A percentile compares a stretch with the other conserved stretches of the same genome.
phyloP scores from a whole-genome alignment of 92 coral and sea anemone species.

The Paramuricea clavata region DNA sequence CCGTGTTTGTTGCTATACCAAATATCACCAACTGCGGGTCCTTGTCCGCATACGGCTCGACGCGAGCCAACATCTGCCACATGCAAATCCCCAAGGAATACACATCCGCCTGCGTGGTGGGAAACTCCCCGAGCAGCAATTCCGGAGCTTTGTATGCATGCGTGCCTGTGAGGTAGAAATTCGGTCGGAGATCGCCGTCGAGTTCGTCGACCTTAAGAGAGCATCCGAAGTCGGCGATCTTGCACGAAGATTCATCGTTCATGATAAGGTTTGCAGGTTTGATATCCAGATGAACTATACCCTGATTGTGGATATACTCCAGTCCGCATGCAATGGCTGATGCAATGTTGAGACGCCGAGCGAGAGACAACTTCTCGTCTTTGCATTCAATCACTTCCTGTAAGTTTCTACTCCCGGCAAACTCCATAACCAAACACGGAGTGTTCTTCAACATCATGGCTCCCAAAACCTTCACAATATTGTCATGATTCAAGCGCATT shows the following conservation, averaged over 20 bases:
- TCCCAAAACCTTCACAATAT: constrained; percentile 84
- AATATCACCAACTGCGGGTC: constrained; percentile 92
- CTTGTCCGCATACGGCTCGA: constrained; percentile 89
- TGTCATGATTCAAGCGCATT: constrained; percentile 77
- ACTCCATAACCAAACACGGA: constrained; percentile 85
- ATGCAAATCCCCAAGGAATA: constrained; percentile 89
- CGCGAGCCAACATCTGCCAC: constrained; percentile 96
- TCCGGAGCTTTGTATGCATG: constrained; percentile 95
- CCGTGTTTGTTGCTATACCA: constrained; percentile 90
- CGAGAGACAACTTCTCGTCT: constrained; percentile 60
- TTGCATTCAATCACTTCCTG: constrained; percentile 84
- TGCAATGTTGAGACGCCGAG: constrained; percentile 76
- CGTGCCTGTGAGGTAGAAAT: constrained; percentile 85
- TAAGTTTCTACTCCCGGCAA: constrained; percentile 86
- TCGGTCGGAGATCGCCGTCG: constrained; percentile 76
- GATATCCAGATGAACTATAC: constrained; percentile 86
- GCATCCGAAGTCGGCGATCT: constrained; percentile 95
- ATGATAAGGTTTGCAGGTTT: constrained; percentile 93
- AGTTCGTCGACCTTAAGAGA: constrained; percentile 80
- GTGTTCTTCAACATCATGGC: constrained; percentile 77
- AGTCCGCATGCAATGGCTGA: constrained; percentile 82
- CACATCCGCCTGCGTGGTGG: constrained; percentile 85
- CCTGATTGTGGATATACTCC: constrained; percentile 76
- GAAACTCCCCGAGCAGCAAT: constrained; percentile 84
- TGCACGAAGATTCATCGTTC: constrained; percentile 76